Evolutionary conservation across 2,797 vertebrate species (phyloP).

Genomic region (Merluccius polli): DNA sequence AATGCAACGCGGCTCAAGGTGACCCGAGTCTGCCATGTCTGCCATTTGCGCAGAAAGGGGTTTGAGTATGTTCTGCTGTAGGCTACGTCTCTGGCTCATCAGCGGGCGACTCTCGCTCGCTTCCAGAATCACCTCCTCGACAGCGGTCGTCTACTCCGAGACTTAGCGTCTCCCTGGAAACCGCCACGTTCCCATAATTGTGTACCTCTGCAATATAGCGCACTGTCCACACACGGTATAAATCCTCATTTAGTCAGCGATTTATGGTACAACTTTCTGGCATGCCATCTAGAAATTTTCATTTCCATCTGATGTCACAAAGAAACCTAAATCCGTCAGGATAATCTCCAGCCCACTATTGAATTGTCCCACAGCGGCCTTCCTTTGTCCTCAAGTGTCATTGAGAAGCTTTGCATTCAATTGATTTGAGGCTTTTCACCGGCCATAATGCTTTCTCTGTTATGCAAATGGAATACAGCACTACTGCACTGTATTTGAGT

Average conservation of each 20-base stretch:
- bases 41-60: not conserved
- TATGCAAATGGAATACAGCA: not conserved
- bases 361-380: slow-evolving; percentile 58
- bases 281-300: slow-evolving; percentile 55
- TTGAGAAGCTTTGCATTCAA: slow-evolving; percentile 40
- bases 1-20: slow-evolving; percentile 66
- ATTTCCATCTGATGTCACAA: slow-evolving; percentile 71
- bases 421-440: slow-evolving; percentile 12
- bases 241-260: slow-evolving; percentile 68
- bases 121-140: no score
- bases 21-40: slow-evolving; percentile 29
- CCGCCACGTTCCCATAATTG: not conserved
- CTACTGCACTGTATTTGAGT: not conserved
- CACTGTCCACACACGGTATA: slow-evolving; percentile 58
- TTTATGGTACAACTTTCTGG: slow-evolving; percentile 53
- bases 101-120: not conserved
- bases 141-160: no score
- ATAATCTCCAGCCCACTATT: slow-evolving; percentile 64
- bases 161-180: not conserved
- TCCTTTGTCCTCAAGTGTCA: slow-evolving; percentile 58
- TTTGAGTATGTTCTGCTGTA: not conserved
- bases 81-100: not conserved
- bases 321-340: slow-evolving; percentile 68
- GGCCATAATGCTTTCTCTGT: not conserved
- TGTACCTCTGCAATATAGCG: slow-evolving; percentile 32